These are phyloP conservation scores for Lasioglossum albipes DNA, from an alignment of 1,140 invertebrate species.

Conservation along the genomic window DNA sequence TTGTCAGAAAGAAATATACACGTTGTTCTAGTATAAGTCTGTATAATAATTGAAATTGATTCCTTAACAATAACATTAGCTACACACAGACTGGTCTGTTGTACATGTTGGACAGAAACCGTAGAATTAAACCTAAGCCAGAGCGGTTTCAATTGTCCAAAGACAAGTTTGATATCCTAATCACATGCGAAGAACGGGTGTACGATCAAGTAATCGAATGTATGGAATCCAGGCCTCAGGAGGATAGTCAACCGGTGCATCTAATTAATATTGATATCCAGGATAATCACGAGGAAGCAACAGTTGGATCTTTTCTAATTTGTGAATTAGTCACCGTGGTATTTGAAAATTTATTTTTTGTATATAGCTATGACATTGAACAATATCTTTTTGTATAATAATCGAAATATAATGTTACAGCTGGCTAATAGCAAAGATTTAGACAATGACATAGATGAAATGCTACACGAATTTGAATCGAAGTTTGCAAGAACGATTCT, in stretches of 20 bases:
- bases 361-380: constrained; percentile 1
- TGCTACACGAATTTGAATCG: constrained; percentile 96
- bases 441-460: constrained; percentile 99
- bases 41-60: not conserved
- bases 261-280: constrained; percentile 99
- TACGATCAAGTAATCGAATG: constrained; percentile 96
- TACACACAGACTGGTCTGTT: constrained; percentile 99
- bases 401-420: constrained; percentile 80
- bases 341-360: constrained; percentile 69
- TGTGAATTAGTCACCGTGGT: constrained; percentile 96
- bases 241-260: constrained; percentile 93
- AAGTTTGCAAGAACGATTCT: constrained; percentile 93
- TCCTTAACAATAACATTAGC: constrained; percentile 77
- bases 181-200: constrained; percentile 98
- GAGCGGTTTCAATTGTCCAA: constrained; percentile 95
- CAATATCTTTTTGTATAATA: constrained; percentile 1
- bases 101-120: constrained; percentile 99
- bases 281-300: constrained; percentile 99
- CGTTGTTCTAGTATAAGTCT: not conserved
- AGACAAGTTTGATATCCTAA: constrained; percentile 97
- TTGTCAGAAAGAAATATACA: not conserved
- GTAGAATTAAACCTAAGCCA: constrained; percentile 95
- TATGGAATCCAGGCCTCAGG: constrained; percentile 86
- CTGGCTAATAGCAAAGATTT: constrained; percentile 94
- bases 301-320: constrained; percentile 99